Conservation (phyloP, 2,888 invertebrate genomes). For the Nomada fucata region DNA sequence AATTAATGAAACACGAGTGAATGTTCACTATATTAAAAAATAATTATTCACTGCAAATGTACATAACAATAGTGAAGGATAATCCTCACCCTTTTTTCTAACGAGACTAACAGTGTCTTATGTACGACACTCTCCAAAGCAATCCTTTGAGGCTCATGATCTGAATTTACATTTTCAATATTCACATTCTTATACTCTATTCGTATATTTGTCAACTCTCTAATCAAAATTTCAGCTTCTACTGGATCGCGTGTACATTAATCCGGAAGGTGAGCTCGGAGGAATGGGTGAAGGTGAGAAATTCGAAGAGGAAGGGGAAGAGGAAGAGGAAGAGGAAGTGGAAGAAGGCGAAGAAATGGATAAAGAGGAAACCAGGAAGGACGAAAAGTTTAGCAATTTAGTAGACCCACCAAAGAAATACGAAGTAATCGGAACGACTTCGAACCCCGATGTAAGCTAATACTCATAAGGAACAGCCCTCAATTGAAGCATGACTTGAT, state of each 20-base stretch:
- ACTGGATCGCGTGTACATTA: conserved; percentile 48
- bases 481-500: too few relatives aligned
- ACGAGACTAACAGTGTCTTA: too few relatives aligned
- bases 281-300: not conserved
- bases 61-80: too few relatives aligned
- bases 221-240: conserved; percentile 56
- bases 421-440: conserved; percentile 75
- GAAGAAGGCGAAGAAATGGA: conserved; percentile 33
- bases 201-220: not conserved
- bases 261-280: conserved; percentile 37
- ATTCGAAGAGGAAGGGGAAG: conserved; percentile 42
- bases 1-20: too few relatives aligned
- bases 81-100: too few relatives aligned
- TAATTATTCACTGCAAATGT: too few relatives aligned
- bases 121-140: too few relatives aligned
- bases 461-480: too few relatives aligned
- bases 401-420: conserved; percentile 60
- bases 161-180: too few relatives aligned
- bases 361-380: not conserved
- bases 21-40: too few relatives aligned
- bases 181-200: too few relatives aligned
- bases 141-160: too few relatives aligned
- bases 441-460: conserved; percentile 67
- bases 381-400: conserved; percentile 58
- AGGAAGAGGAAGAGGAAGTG: conserved; percentile 30